These are phyloP conservation scores for Gymnorhina tibicen DNA, from an alignment of 2,113 vertebrate species.

Conservation along the genomic window DNA sequence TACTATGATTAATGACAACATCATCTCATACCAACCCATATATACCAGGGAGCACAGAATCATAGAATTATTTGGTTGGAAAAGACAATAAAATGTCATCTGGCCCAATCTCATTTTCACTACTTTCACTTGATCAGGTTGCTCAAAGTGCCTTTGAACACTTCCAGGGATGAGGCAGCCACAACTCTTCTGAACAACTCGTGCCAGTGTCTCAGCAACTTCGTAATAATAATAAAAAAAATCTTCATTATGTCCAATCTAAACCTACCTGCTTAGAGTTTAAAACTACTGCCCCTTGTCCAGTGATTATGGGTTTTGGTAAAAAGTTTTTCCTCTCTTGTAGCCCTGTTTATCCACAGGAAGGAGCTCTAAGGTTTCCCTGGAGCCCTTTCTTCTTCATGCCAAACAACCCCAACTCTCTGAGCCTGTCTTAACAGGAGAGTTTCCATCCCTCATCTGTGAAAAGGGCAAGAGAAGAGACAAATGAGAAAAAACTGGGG, in stretches of 20 bases:
- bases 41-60: not conserved
- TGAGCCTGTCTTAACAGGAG: not conserved
- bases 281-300: not conserved
- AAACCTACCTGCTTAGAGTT: not conserved
- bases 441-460: not conserved
- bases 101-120: not conserved
- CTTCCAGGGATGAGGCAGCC: not conserved
- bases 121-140: not conserved
- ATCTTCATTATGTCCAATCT: not conserved
- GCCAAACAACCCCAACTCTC: fast-evolving
- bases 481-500: not conserved
- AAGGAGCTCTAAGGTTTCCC: not conserved
- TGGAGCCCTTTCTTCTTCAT: fast-evolving
- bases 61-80: not conserved
- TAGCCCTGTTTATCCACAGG: not conserved
- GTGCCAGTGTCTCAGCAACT: not conserved
- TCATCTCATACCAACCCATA: not conserved
- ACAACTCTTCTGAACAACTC: not conserved
- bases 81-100: not conserved
- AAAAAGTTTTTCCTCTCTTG: not conserved
- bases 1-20: not conserved
- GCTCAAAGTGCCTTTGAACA: not conserved
- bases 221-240: not conserved
- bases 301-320: not conserved
- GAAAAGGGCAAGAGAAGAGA: not conserved